Evolutionary conservation across 2,113 vertebrate species (phyloP).

Genomic region (Campylomormyrus numenius): DNA sequence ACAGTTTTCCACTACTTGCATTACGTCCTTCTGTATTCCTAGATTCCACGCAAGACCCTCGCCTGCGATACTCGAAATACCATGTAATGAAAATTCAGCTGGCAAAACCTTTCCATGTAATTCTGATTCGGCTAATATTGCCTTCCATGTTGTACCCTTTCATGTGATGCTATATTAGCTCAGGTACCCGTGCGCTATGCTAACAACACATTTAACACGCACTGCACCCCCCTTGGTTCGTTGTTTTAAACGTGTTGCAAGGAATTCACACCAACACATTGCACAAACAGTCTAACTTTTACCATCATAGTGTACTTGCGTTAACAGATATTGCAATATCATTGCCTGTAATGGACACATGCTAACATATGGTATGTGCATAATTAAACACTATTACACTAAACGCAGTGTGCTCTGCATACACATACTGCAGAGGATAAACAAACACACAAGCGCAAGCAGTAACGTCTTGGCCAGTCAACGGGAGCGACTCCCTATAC

Average conservation of each 20-base stretch:
- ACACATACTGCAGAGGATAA: neutral
- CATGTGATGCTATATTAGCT: neutral
- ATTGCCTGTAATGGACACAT: neutral
- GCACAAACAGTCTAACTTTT: neutral
- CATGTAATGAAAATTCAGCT: neutral
- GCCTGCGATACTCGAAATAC: neutral
- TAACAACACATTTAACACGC: neutral
- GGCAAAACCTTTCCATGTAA: neutral
- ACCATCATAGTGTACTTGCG: neutral
- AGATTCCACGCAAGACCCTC: neutral
- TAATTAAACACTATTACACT: neutral
- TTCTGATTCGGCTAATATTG: neutral
- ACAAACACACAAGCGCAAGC: neutral
- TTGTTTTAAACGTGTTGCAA: neutral
- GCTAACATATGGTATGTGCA: neutral
- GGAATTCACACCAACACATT: neutral
- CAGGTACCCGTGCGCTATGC: neutral
- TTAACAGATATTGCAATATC: neutral
- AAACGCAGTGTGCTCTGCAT: neutral
- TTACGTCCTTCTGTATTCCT: neutral
- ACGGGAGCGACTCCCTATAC: conserved; percentile 7
- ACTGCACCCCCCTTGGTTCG: neutral
- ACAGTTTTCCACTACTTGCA: neutral
- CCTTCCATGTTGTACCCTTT: neutral
- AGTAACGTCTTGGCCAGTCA: neutral